Percentiles rank a stretch among this genome's conserved stretches.
Evolutionary conservation across 2,113 vertebrate species (phyloP).

Genomic region (Aldabrachelys gigantea): DNA sequence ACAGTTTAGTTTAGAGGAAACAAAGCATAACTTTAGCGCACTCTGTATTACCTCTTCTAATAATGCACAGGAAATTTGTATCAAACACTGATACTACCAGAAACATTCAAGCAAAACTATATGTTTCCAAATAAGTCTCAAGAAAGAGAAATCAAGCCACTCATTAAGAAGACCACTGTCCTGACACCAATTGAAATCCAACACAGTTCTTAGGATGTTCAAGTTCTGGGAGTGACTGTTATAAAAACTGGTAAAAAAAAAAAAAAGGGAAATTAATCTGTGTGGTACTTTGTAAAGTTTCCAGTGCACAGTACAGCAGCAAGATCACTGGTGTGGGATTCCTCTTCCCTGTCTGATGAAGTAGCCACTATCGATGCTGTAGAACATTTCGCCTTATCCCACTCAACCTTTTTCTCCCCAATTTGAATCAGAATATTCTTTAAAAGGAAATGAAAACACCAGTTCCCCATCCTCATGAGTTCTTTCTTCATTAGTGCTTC

Average conservation of each 20-base stretch:
- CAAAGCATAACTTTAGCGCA: neutral
- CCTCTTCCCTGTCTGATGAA: neutral
- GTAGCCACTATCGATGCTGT: neutral
- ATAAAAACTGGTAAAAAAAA: neutral
- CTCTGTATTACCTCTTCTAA: neutral
- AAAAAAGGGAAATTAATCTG: neutral
- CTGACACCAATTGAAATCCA: neutral
- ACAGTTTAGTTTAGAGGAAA: constrained; percentile 4
- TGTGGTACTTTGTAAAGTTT: neutral
- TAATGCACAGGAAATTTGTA: neutral
- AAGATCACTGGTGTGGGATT: neutral
- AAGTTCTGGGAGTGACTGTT: neutral
- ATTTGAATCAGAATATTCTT: neutral
- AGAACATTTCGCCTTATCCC: neutral
- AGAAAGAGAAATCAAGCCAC: neutral
- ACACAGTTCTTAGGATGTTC: neutral
- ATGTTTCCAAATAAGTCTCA: neutral
- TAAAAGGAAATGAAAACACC: fast-evolving
- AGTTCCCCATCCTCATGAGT: constrained; percentile 13
- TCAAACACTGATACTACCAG: neutral
- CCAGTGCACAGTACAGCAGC: constrained; percentile 9
- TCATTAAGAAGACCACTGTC: neutral
- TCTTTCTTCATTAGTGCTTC: neutral
- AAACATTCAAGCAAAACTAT: constrained; percentile 27
- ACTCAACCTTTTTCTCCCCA: neutral